phyloP scores from a whole-genome alignment of 2,888 invertebrate species.

The Cyclophora albipunctata region DNA sequence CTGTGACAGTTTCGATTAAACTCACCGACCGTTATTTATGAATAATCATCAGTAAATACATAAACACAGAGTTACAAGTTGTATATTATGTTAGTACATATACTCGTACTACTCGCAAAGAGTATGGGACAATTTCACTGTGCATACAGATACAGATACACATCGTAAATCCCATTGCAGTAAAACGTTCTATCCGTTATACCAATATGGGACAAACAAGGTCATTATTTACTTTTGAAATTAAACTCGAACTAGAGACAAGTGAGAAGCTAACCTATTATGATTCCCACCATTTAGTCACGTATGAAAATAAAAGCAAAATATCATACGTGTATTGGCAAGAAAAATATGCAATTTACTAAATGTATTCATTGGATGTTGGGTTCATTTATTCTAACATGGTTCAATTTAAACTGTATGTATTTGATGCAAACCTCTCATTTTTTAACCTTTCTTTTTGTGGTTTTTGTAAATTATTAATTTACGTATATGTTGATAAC shows the following conservation, averaged over 20 bases:
- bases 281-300: constrained; percentile 34
- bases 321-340: no score
- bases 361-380: background rate
- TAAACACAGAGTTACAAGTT: constrained; percentile 13
- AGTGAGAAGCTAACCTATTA: constrained; percentile 17
- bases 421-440: no score
- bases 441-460: no score
- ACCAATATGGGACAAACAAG: constrained; percentile 29
- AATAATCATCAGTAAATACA: background rate
- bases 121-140: no score
- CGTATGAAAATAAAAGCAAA: constrained; percentile 8
- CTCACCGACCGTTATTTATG: no score
- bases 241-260: constrained; percentile 38
- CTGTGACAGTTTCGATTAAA: no score
- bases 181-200: constrained; percentile 41
- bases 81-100: constrained; percentile 26
- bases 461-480: no score
- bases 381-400: background rate
- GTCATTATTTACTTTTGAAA: constrained; percentile 50
- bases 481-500: no score
- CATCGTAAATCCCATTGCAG: constrained; percentile 27
- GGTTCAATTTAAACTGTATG: background rate
- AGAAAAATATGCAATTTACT: no score
- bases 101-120: no score
- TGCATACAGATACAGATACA: constrained; percentile 7